Conservation (phyloP, 2,797 vertebrate genomes). For the Sebastolobus alascanus region DNA sequence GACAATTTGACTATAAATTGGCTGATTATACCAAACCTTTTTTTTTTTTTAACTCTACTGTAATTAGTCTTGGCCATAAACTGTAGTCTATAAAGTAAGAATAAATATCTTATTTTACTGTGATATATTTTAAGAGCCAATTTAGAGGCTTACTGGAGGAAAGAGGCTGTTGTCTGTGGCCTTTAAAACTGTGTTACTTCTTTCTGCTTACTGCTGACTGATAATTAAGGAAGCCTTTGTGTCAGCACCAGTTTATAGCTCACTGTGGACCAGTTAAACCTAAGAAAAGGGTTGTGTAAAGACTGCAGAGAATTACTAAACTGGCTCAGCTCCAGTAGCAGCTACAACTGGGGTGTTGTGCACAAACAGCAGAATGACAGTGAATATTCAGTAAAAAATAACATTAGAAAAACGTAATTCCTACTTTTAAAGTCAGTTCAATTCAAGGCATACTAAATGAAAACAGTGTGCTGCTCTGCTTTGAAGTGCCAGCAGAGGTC, state of each 20-base stretch:
- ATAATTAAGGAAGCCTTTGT: conserved; percentile 33
- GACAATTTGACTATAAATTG: not conserved
- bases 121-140: not conserved
- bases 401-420: not conserved
- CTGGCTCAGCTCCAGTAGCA: not conserved
- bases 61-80: not conserved
- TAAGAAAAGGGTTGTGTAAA: not conserved
- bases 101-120: conserved; percentile 2
- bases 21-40: not conserved
- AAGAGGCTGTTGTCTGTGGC: conserved; percentile 1
- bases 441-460: not conserved
- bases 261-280: conserved; percentile 38
- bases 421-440: not conserved
- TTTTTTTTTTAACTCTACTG: not conserved
- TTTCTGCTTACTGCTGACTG: conserved; percentile 19
- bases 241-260: conserved; percentile 32
- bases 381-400: not conserved
- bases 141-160: conserved; percentile 2
- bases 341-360: not conserved
- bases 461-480: conserved; percentile 15
- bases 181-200: not conserved
- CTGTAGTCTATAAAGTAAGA: not conserved
- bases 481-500: conserved; percentile 67
- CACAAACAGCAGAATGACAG: not conserved
- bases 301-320: not conserved